Conservation (phyloP, 2,113 vertebrate species). For the Ophthalmolycus amberensis region DNA sequence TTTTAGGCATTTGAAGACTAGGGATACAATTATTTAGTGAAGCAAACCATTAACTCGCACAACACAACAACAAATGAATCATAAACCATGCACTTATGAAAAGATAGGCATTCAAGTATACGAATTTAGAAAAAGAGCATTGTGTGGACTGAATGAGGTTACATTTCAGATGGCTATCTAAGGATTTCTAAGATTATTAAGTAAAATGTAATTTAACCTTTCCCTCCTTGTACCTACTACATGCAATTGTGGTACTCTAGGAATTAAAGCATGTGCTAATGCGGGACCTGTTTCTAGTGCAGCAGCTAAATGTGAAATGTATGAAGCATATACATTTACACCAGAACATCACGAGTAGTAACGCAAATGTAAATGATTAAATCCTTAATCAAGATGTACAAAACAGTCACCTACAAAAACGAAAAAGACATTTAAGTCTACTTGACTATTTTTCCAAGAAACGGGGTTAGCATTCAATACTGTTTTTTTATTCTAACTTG, state of each 20-base stretch:
- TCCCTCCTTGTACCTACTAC: not conserved
- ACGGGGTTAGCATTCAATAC: not conserved
- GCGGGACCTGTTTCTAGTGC: not conserved
- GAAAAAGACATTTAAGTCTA: not conserved
- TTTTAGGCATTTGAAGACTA: too few relatives aligned
- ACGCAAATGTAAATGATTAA: not conserved
- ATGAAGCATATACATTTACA: not conserved
- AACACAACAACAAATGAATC: too few relatives aligned
- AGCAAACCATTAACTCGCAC: too few relatives aligned
- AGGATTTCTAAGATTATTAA: not conserved
- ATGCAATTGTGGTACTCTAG: not conserved
- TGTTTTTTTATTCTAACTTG: not conserved
- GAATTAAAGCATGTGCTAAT: not conserved
- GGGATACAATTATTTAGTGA: too few relatives aligned
- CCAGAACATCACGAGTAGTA: not conserved
- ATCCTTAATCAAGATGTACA: not conserved
- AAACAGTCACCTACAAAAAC: not conserved
- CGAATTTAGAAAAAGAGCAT: not conserved
- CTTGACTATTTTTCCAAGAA: not conserved
- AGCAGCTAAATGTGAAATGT: not conserved
- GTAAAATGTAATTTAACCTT: not conserved
- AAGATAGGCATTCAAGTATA: not conserved
- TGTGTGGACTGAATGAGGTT: not conserved
- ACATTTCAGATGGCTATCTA: too few relatives aligned
- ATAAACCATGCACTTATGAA: not conserved